Evolutionary conservation across 2,888 invertebrate genomes (phyloP), one percentile per base, ranked within the genome.

Genomic region (Caenorhabditis virilis): DNA sequence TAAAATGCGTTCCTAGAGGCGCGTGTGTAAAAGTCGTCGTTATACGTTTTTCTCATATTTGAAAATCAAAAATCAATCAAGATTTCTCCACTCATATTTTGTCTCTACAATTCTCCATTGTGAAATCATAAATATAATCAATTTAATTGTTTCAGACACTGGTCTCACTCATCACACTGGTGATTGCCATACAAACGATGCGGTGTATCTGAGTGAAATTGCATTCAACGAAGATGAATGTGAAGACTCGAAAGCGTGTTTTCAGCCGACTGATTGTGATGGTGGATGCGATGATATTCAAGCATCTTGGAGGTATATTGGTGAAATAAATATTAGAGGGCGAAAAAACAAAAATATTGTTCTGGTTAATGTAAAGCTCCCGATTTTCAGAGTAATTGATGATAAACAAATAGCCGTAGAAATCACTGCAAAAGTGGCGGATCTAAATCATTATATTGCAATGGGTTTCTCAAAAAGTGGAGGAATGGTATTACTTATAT

Each of bases 381-480:
- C 6, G 6, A 26, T 18, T 48, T 48, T 35, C 22, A 48, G 43
- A 42, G 36, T 59, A 1, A 25, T 52, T 0, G 39, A 38, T 7
- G 23, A 26, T 1, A 26, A 51, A 16, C 27, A 56, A 22, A 30
- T 65, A 6, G 55, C 47, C 27, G 53, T 65, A 13, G 65, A 65
- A 35, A 11, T 65, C 15, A 53, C 49, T 20, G 59, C 53, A 52
- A 50, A 36, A 2, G 42, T 50, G 5, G 22, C 30, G 11, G 33
- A 39, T 0, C n/a, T 13, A 2, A 50, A 55, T 22, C 26, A 26
- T 9, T 64, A 65, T 41, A 36, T 65, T 23, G 65, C 65, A 13
- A 38, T 65, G 43, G 65, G 65, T 36, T 65, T 65, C 53, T 65
- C 65, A 18, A 53, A 50, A 33, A 60, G 41, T 38, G 39, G 55